Conservation (phyloP, 2,797 vertebrate species). For the Chloroceryle amazona region DNA sequence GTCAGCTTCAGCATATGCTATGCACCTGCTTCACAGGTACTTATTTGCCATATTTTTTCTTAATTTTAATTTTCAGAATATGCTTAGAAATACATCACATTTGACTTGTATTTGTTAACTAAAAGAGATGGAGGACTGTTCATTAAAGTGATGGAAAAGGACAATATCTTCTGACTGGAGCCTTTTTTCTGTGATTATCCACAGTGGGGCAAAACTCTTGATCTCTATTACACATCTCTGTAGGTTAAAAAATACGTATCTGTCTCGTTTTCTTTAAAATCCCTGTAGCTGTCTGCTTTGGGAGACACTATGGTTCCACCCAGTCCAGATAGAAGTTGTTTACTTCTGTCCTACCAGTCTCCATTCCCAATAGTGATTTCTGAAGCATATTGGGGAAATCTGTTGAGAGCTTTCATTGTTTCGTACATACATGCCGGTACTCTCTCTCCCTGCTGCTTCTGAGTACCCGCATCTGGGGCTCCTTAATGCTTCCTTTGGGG, state of each 20-base stretch:
- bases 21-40: neutral
- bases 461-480: neutral
- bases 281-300: neutral
- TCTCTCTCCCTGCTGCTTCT: neutral
- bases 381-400: slow-evolving; percentile 39
- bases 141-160: neutral
- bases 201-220: neutral
- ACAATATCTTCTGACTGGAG: neutral
- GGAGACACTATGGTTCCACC: neutral
- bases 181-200: neutral
- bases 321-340: neutral
- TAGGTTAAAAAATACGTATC: neutral
- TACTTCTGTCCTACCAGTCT: slow-evolving; percentile 30
- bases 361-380: neutral
- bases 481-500: neutral
- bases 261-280: neutral
- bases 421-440: neutral
- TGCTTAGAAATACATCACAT: neutral
- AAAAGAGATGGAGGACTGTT: neutral
- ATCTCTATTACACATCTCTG: neutral
- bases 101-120: neutral
- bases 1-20: neutral
- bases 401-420: slow-evolving; percentile 15
- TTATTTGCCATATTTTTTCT: neutral
- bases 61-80: neutral